Conservation (phyloP, 2,888 invertebrate genomes). For the Polietes domitor region DNA sequence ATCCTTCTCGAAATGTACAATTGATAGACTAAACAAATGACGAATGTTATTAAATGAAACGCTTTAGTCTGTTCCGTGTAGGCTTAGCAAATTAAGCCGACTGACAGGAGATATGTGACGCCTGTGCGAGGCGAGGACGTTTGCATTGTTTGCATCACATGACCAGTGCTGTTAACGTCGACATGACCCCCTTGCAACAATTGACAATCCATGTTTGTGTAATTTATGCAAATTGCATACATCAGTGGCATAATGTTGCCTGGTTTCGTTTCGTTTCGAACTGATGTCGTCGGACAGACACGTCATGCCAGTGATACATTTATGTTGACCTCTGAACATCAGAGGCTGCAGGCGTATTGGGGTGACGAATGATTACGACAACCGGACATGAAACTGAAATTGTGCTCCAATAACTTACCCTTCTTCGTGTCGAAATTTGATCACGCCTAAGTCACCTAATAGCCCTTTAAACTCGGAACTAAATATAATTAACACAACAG, state of each 20-base stretch:
- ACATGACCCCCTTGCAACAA: slow-evolving; percentile 47
- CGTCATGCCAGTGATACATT: background rate
- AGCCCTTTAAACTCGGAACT: background rate
- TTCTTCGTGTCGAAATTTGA: background rate
- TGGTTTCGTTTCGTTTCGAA: slow-evolving; percentile 54
- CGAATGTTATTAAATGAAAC: background rate
- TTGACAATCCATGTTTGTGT: slow-evolving; percentile 35
- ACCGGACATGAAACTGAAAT: background rate
- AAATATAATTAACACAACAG: slow-evolving; percentile 53
- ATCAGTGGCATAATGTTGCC: slow-evolving; percentile 51
- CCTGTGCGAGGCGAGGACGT: background rate
- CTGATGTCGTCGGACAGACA: slow-evolving; percentile 12
- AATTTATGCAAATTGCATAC: slow-evolving; percentile 63
- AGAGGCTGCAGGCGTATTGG: background rate
- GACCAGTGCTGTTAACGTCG: slow-evolving; percentile 14
- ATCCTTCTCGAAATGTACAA: background rate
- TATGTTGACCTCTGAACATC: too few species aligned
- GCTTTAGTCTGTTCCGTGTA: background rate
- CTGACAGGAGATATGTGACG: background rate
- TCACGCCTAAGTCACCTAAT: background rate
- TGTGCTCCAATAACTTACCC: background rate
- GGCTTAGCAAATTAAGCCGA: too few species aligned
- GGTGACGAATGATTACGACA: background rate
- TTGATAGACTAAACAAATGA: background rate
- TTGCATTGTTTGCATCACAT: background rate